These are phyloP conservation scores for Oryzias melastigma DNA, from an alignment of 2,113 vertebrate species.

Conservation along the genomic window DNA sequence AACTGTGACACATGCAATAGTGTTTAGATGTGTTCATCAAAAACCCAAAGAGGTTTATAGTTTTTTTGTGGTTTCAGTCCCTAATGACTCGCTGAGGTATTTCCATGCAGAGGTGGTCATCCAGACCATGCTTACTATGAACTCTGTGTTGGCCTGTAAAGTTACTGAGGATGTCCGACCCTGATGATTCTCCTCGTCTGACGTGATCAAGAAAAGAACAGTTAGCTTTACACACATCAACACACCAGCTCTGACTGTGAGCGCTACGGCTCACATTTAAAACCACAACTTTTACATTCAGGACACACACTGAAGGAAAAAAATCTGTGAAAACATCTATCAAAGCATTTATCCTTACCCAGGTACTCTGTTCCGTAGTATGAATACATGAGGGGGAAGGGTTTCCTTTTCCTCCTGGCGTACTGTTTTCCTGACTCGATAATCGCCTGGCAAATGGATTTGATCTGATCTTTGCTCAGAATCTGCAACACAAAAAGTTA, in stretches of 20 bases:
- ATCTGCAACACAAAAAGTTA: constrained; percentile 68
- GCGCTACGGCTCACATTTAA: background rate
- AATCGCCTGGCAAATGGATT: constrained; percentile 87
- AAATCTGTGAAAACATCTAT: background rate
- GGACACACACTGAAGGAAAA: background rate
- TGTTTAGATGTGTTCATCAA: constrained; percentile 1
- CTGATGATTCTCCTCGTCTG: constrained; percentile 51
- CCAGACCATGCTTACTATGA: constrained; percentile 61
- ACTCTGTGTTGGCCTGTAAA: constrained; percentile 52
- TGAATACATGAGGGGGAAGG: constrained; percentile 87
- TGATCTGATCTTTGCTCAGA: constrained; percentile 85
- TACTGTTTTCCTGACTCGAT: constrained; percentile 90
- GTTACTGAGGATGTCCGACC: constrained; percentile 48
- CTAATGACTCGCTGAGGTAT: background rate
- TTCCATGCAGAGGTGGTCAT: constrained; percentile 59
- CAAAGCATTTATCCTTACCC: constrained; percentile 71
- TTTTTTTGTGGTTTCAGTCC: background rate
- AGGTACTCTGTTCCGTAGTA: constrained; percentile 90
- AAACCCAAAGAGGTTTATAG: background rate
- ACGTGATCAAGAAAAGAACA: constrained; percentile 59
- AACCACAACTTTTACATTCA: background rate
- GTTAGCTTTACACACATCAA: constrained; percentile 46
- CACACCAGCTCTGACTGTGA: background rate
- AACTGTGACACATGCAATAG: constrained; percentile 36
- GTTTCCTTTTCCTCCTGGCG: constrained; percentile 84